Evolutionary conservation across 2,797 vertebrate genomes (phyloP), one percentile per base, ranked within the genome.

Genomic region (Takifugu ocellatus): DNA sequence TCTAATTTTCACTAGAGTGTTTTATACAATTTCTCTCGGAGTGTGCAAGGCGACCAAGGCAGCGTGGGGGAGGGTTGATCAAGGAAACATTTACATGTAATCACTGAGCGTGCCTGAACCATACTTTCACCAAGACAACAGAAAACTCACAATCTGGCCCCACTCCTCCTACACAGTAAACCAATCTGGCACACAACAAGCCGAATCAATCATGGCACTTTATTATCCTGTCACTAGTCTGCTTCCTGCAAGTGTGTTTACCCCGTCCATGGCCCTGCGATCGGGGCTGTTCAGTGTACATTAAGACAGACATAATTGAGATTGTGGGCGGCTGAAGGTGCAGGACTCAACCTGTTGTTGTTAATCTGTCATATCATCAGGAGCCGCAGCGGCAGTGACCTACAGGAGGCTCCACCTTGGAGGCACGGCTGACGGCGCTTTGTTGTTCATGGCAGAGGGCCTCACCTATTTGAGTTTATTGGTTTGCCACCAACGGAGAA

Each of bases 281-380:
- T 80, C 57, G 84, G 50, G 74, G 81, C 86, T 88, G 88, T 88
- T 88, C 83, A 88, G 84, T 82, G 81, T 85, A 87, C 87, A 89
- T 87, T 88, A 90, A 90, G 86, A 87, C 84, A 63, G 82, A 87
- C 86, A 87, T 90, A 91, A 91, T 87, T 87, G 90, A 85, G 85
- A 89, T 85, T 88, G 86, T 83, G 87, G 88, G 88, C 87, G 86
- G 88, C 88, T 75, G 59, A 82, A 81, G 88, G 85, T 82, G 80
- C 83, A 79, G 87, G 86, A 87, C 86, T 90, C 87, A 87, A 89
- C 86, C 79, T 86, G 82, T 83, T 82, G 86, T 87, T 88, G 83
- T 92, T 91, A 91, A 92, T 91, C 90, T 90, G 90, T 92, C 92
- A 90, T 89, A 85, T 84, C 74, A 87, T 88, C 72, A 63, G 63